phyloP scores from a whole-genome alignment of 2,888 invertebrate species.

The Nemotelus pantherinus region DNA sequence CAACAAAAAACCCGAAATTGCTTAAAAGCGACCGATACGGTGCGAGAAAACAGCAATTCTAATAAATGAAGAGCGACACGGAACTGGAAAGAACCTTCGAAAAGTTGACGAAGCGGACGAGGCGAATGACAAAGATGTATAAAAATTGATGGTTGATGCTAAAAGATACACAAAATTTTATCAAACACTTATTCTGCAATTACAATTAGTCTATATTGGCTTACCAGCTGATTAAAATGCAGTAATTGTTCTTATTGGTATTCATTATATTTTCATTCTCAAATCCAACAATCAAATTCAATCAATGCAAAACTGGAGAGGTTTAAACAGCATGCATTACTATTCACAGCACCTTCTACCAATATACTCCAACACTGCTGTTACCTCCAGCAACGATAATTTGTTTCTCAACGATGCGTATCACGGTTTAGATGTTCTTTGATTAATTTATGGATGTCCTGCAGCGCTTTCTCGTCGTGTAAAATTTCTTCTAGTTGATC shows the following conservation, averaged over 20 bases:
- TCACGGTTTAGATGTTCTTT: slow-evolving; percentile 41
- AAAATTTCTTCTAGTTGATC: slow-evolving; percentile 39
- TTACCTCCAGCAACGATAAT: slow-evolving; percentile 31
- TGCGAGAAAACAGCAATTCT: background rate
- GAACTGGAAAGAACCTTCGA: slow-evolving; percentile 11
- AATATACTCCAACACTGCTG: background rate
- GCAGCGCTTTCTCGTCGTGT: slow-evolving; percentile 29
- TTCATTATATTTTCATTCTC: too few relatives aligned
- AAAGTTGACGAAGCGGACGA: background rate
- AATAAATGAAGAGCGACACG: slow-evolving; percentile 40
- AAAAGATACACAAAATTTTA: too few relatives aligned
- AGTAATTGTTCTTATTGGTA: too few relatives aligned
- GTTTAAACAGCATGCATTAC: too few relatives aligned
- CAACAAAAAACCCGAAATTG: too few relatives aligned
- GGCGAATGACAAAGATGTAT: background rate
- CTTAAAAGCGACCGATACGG: background rate
- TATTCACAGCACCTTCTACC: background rate
- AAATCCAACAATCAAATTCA: too few relatives aligned
- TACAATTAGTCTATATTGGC: too few relatives aligned
- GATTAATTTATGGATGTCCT: slow-evolving; percentile 44
- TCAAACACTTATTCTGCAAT: background rate
- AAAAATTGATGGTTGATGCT: too few relatives aligned
- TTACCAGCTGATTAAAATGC: too few relatives aligned
- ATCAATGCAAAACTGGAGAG: too few relatives aligned
- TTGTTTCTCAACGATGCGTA: slow-evolving; percentile 36